Base-by-base conservation (phyloP, 2,888 invertebrate genomes). In the Acleris emargana region DNA sequence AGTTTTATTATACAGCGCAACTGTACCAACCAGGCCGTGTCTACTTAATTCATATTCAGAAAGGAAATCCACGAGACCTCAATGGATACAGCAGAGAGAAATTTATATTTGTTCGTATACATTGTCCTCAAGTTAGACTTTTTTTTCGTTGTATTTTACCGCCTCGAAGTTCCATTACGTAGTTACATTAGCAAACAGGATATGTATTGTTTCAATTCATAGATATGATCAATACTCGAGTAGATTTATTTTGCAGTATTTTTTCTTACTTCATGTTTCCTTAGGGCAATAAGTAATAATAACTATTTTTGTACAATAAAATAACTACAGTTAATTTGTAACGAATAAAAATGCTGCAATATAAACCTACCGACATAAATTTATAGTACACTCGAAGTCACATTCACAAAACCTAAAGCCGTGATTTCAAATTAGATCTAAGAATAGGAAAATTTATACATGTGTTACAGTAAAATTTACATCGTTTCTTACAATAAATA, bases 401-500 rank as follows among this genome's bases (percentile, higher is more conserved):
- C 58, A 66, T 66, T 66, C 61, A 64, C 60, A 66, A 67, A 62
- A 68, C 60, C 61, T 68, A 64, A 64, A 66, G 60, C 63, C 58
- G 58, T 61, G 59, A 64, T 49, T 53, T 51, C n/a, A 64, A 64
- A 73, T 76, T 74, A 66, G 78, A 81, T 77, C 74, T 75, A 71
- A 79, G 73, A 78, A 70, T 80, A 69, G 70, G 78, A 76, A 76
- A 77, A 76, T 83, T 78, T 85, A 84, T 81, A 84, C 72, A 73
- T 75, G 69, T 69, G 76, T 79, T 82, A 86, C 71, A 81, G 75
- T 83, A 81, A 75, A 82, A 87, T 89, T 81, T 90, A 89, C 88
- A 91, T 81, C 69, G 71, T 76, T 83, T 84, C 90, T 92, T 91
- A 91, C 83, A 88, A 89, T 91, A 92, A 90, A 91, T 92, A 91